Evolutionary conservation across 2,888 invertebrate species (phyloP), one percentile per base, ranked within the genome.

Genomic region (Tuta absoluta): DNA sequence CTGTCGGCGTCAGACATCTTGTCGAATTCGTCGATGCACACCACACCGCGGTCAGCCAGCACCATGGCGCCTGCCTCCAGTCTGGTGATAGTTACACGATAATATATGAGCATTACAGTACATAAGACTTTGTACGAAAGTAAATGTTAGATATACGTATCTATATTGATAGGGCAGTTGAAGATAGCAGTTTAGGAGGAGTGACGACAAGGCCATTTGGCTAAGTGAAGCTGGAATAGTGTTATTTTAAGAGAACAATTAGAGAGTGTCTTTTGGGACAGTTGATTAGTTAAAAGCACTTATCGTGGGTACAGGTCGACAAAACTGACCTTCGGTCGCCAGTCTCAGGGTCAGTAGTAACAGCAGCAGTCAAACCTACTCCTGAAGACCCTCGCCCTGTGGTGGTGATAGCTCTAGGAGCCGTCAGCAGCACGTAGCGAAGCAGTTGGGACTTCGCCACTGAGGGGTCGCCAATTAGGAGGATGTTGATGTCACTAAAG

Each of bases 41-140:
- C 99, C 59, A 99, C 97, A 28, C 99, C 99, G 66, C 99, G 94
- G 91, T 99, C 99, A 0, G 99, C 99, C 45, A 99, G 86, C n/a
- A 99, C 99, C 99, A 99, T 99, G 64, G 99, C 99, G 69, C 99
- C 99, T 0, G 99, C 99, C 88, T 99, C 99, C 66, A 99, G 83
- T 45, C 98, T 93, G 73, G 14, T 10, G n/a, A 28, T 23, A 23
- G 19, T 19, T 14, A 41, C 2, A 41, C 2, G 28, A 28, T 4
- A 28, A 28, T 28, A 28, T 28, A 5, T 28, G 28, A 28, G 28
- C n/a, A 5, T 28, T 28, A 28, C 28, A 28, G 28, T 28, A 28
- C 28, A 28, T 28, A 5, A 28, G 3, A 28, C 28, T 28, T 4
- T 28, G 2, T 28, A 28, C 2, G 3, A 28, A 28, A 28, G 28